phyloP scores from a whole-genome alignment of 2,888 invertebrate genomes.

The Microctonus hyperodae region DNA sequence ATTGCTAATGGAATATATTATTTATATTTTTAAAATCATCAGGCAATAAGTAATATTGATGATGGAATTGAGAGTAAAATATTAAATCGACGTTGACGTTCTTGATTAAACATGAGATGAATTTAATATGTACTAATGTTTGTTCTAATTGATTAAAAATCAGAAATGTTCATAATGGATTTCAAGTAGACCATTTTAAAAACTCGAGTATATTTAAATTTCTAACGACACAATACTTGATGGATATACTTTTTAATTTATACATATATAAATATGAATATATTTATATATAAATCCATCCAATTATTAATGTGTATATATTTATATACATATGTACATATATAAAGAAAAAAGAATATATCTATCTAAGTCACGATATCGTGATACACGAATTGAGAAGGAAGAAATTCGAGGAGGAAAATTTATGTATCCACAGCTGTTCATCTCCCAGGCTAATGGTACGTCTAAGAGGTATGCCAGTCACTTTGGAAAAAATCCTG shows the following conservation, averaged over 20 bases:
- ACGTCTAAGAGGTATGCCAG: slow-evolving; percentile 25
- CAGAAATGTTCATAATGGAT: background rate
- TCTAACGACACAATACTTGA: background rate
- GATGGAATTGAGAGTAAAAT: background rate
- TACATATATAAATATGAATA: background rate
- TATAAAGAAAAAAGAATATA: too few species aligned
- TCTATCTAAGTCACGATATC: too few species aligned
- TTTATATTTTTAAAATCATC: background rate
- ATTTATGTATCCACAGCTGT: slow-evolving; percentile 27
- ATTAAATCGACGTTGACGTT: background rate
- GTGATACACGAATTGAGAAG: background rate
- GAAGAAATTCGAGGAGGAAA: slow-evolving; percentile 34
- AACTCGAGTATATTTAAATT: background rate
- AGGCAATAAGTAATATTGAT: background rate
- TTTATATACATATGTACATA: too few species aligned
- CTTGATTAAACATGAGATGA: background rate
- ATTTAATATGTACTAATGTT: background rate
- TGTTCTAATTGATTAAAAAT: background rate
- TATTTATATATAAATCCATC: background rate
- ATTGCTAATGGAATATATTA: background rate
- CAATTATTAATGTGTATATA: too few species aligned
- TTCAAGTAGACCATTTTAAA: background rate
- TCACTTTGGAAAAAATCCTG: slow-evolving; percentile 31
- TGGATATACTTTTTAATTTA: background rate
- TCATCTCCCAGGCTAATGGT: slow-evolving; percentile 31